Conservation (phyloP, 2,888 invertebrate species). For the Sycophila texana region DNA sequence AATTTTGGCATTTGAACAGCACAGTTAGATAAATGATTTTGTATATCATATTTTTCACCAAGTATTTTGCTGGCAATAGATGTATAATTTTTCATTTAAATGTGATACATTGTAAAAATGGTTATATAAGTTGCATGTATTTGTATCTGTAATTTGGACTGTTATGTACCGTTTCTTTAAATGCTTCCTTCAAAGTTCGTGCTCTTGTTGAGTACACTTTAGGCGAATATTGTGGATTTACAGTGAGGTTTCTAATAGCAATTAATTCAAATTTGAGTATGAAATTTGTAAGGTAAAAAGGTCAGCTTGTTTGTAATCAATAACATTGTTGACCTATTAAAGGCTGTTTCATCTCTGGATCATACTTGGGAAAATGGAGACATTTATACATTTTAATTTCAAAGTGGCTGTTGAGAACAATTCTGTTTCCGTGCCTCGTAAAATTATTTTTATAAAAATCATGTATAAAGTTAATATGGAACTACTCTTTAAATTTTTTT, state of each 20-base stretch:
- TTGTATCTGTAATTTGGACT: constrained; percentile 42
- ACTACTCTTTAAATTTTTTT: constrained; percentile 37
- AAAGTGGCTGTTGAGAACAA: no score
- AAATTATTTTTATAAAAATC: constrained; percentile 38
- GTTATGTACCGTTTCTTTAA: constrained; percentile 24
- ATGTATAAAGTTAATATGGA: constrained; percentile 22
- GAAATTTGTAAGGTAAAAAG: no score
- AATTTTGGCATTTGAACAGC: no score
- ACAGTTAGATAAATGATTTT: background rate
- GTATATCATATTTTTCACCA: constrained; percentile 32
- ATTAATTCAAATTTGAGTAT: no score
- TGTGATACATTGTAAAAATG: constrained; percentile 50
- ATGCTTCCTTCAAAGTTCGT: background rate
- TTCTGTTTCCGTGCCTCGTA: constrained; percentile 13
- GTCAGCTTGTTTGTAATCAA: background rate
- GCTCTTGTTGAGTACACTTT: constrained; percentile 1
- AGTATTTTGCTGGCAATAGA: constrained; percentile 26
- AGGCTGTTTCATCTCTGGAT: background rate
- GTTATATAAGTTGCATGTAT: constrained; percentile 44
- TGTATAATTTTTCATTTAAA: constrained; percentile 45
- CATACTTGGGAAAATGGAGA: background rate
- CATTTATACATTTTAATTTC: no score
- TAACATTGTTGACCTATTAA: background rate
- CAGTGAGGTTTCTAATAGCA: background rate
- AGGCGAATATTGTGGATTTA: background rate